Conservation (phyloP, 1,140 invertebrate species). For the Branchinecta lynchi region DNA sequence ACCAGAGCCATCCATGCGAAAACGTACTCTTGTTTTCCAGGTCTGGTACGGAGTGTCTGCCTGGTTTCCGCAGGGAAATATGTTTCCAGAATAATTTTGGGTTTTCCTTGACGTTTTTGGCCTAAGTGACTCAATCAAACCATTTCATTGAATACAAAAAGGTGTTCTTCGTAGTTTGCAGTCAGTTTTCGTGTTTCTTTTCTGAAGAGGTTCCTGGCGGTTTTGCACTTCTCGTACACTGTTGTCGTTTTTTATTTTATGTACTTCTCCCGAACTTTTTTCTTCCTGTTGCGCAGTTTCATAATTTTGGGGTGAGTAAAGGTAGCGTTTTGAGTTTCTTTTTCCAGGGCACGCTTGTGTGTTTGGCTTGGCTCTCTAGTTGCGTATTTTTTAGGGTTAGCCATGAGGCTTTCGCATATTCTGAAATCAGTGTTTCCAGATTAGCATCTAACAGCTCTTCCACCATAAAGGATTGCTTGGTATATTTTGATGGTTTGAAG, state of each 20-base stretch:
- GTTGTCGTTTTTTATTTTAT: neutral
- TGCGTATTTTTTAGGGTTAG: neutral
- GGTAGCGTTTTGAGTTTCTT: conserved; percentile 7
- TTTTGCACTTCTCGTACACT: too few relatives aligned
- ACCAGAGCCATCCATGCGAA: too few relatives aligned
- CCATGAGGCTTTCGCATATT: neutral
- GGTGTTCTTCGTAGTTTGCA: too few relatives aligned
- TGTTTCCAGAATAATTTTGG: too few relatives aligned
- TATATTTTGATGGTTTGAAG: conserved; percentile 4
- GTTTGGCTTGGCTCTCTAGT: neutral
- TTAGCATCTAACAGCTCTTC: neutral
- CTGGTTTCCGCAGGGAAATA: too few relatives aligned
- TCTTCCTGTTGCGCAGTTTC: conserved; percentile 4
- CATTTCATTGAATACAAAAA: too few relatives aligned
- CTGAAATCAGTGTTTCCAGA: neutral
- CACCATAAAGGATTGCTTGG: neutral
- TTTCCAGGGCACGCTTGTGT: neutral
- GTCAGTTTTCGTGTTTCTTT: too few relatives aligned
- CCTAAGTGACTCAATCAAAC: too few relatives aligned
- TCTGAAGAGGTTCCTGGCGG: too few relatives aligned
- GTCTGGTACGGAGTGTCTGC: too few relatives aligned
- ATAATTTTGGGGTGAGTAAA: neutral
- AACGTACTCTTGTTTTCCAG: too few relatives aligned
- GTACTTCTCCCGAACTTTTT: neutral
- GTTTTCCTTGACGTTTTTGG: too few relatives aligned